Conservation (phyloP, 1,140 invertebrate genomes). For the Musca domestica region DNA sequence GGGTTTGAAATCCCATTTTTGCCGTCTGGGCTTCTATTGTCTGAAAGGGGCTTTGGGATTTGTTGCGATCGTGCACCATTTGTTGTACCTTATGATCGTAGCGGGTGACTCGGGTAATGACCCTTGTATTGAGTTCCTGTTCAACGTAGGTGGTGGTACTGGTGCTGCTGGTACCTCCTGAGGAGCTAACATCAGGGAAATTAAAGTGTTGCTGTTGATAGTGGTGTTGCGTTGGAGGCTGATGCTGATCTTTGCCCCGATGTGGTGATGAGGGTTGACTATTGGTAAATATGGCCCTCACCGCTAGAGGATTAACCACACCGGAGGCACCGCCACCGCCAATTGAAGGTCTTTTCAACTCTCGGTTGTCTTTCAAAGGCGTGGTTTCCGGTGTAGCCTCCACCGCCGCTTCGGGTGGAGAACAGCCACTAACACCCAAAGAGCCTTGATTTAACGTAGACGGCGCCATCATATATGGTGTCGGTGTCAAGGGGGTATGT, state of each 20-base stretch:
- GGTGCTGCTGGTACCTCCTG: slow-evolving; percentile 5
- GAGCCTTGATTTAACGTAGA: slow-evolving; percentile 31
- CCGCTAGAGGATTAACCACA: slow-evolving; percentile 59
- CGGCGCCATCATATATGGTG: slow-evolving; percentile 43
- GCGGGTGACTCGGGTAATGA: slow-evolving; percentile 27
- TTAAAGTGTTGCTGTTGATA: slow-evolving; percentile 55
- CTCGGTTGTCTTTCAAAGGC: slow-evolving; percentile 66
- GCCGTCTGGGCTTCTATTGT: slow-evolving; percentile 23
- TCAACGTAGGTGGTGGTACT: slow-evolving; percentile 26
- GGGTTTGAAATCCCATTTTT: slow-evolving; percentile 23
- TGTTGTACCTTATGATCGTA: slow-evolving; percentile 37
- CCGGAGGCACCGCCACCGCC: neutral
- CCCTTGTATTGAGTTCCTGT: slow-evolving; percentile 26
- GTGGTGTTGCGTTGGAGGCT: neutral
- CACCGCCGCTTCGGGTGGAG: slow-evolving; percentile 72
- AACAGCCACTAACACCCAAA: slow-evolving; percentile 44
- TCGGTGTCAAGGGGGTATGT: slow-evolving; percentile 57
- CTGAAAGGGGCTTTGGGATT: slow-evolving; percentile 25
- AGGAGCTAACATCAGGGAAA: slow-evolving; percentile 38
- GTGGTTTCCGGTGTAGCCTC: slow-evolving; percentile 87
- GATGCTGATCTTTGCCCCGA: slow-evolving; percentile 58
- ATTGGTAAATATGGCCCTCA: slow-evolving; percentile 59
- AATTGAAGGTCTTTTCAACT: slow-evolving; percentile 32
- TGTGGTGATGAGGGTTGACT: slow-evolving; percentile 66
- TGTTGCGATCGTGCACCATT: slow-evolving; percentile 36